phyloP scores from a whole-genome alignment of 2,113 vertebrate genomes.

The Pholis gunnellus region DNA sequence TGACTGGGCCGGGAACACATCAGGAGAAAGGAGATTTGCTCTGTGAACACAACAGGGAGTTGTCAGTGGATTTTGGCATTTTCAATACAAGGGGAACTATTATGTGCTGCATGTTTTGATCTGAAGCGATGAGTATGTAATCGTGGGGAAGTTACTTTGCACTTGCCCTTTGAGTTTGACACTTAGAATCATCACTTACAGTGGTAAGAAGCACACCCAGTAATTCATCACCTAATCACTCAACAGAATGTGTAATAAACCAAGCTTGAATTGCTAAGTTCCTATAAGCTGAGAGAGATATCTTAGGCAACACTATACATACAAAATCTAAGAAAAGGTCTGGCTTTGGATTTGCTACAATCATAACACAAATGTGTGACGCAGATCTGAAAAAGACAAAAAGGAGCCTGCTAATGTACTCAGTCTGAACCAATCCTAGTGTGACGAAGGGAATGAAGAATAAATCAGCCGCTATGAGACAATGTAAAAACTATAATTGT shows the following conservation, averaged over 20 bases:
- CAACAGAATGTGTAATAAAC: constrained; percentile 35
- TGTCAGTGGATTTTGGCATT: constrained; percentile 36
- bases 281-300: neutral
- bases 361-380: constrained; percentile 22
- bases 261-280: constrained; percentile 17
- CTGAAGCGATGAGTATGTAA: constrained; percentile 59
- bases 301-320: neutral
- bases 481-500: constrained; percentile 44
- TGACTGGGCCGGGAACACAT: constrained; percentile 27
- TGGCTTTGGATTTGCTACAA: constrained; percentile 1
- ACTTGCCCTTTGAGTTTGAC: constrained; percentile 55
- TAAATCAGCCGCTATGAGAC: constrained; percentile 21
- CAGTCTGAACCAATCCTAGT: neutral
- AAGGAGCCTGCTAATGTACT: constrained; percentile 6
- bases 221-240: constrained; percentile 47
- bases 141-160: constrained; percentile 54
- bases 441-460: neutral
- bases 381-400: constrained; percentile 15
- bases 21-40: constrained; percentile 40
- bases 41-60: constrained; percentile 50
- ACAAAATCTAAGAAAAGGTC: neutral
- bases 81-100: constrained; percentile 54
- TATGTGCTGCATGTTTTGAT: constrained; percentile 66
- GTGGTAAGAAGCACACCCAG: constrained; percentile 49
- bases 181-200: constrained; percentile 38